Conservation (phyloP, 2,888 invertebrate genomes). For the Amaurobius ferox region DNA sequence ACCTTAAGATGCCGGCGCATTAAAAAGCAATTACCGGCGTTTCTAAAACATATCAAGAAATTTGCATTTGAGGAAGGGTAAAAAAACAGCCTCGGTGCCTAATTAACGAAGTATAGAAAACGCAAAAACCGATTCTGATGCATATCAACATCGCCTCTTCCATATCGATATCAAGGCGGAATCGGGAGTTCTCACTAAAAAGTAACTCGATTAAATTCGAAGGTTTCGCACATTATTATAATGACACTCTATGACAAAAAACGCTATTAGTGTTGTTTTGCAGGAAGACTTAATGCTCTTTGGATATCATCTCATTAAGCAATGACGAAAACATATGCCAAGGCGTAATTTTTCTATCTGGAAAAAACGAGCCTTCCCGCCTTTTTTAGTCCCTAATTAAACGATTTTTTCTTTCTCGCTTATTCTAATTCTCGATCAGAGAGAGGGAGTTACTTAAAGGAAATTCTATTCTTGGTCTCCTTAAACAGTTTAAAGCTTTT, state of each 20-base stretch:
- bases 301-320: conserved; percentile 64
- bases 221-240: conserved; percentile 56
- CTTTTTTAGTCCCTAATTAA: conserved; percentile 65
- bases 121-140: conserved; percentile 53
- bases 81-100: conserved; percentile 17
- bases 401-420: conserved; percentile 64
- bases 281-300: conserved; percentile 52
- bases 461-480: conserved; percentile 71
- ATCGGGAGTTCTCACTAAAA: not conserved
- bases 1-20: conserved; percentile 28
- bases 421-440: conserved; percentile 67
- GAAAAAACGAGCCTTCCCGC: not conserved
- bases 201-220: conserved; percentile 46
- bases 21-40: conserved; percentile 56
- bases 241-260: conserved; percentile 62
- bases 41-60: conserved; percentile 45
- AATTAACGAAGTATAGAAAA: conserved; percentile 49
- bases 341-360: conserved; percentile 41
- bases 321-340: conserved; percentile 64
- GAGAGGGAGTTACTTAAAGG: conserved; percentile 57
- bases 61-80: conserved; percentile 19
- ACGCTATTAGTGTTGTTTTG: conserved; percentile 64
- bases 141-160: conserved; percentile 26
- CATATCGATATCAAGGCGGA: conserved; percentile 4
- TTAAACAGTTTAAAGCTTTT: conserved; percentile 72